phyloP scores from a whole-genome alignment of 1,140 invertebrate species.

The Diuraphis noxia region DNA sequence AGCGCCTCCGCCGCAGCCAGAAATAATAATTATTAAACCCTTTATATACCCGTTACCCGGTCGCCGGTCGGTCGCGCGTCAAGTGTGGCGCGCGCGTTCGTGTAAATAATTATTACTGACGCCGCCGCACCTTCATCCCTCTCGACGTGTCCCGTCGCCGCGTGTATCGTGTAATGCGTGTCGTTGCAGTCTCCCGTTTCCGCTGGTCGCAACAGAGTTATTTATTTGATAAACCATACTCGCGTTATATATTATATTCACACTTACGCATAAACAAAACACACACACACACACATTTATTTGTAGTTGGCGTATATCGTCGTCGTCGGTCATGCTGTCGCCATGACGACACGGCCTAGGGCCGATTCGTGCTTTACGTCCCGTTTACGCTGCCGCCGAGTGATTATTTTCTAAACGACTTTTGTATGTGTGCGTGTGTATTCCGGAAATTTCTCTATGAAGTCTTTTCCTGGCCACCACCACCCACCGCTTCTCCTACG shows the following conservation, averaged over 20 bases:
- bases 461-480: not conserved
- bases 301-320: not conserved
- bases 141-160: not conserved
- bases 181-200: constrained; percentile 15
- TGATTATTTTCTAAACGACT: constrained; percentile 45
- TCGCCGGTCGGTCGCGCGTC: not conserved
- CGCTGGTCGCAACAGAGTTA: constrained; percentile 11
- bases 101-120: constrained; percentile 19
- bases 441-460: constrained; percentile 30
- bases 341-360: constrained; percentile 16
- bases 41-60: not conserved
- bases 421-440: not conserved
- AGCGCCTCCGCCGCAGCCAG: not conserved
- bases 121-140: not conserved
- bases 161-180: not conserved
- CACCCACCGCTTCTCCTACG: no score
- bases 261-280: not conserved
- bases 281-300: not conserved
- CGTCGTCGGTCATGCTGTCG: constrained; percentile 20
- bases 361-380: not conserved
- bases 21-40: constrained; percentile 16
- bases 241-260: not conserved
- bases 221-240: constrained; percentile 34
- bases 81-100: not conserved
- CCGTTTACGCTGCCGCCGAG: not conserved